These are phyloP conservation scores for Cyprinodon variegatus DNA, from an alignment of 2,113 vertebrate species.

Conservation along the genomic window DNA sequence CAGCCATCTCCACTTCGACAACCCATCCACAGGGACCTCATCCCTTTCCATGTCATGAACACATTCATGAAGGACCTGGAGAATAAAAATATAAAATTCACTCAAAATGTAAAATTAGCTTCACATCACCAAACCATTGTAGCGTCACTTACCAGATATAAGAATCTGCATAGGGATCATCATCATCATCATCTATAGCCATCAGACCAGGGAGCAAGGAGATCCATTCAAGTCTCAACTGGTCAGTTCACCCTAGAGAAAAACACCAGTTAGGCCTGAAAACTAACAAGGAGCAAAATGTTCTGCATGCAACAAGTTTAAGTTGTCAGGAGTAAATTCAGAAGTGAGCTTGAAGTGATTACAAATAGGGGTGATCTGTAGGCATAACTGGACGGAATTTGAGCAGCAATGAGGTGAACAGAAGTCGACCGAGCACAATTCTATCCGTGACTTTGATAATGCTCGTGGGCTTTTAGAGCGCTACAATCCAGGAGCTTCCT, in stretches of 20 bases:
- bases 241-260: constrained; percentile 60
- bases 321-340: constrained; percentile 35
- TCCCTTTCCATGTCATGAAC: neutral
- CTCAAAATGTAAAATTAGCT: neutral
- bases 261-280: constrained; percentile 47
- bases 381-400: constrained; percentile 61
- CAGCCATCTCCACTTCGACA: neutral
- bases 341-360: constrained; percentile 24
- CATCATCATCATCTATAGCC: neutral
- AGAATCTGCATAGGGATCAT: neutral
- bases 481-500: constrained; percentile 55
- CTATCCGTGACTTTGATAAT: constrained; percentile 60
- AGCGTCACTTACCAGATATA: constrained; percentile 14
- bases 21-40: neutral
- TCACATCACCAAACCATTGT: neutral
- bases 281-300: constrained; percentile 1
- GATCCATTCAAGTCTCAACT: constrained; percentile 19
- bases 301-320: constrained; percentile 60
- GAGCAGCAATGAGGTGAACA: constrained; percentile 65
- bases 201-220: neutral
- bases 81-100: neutral
- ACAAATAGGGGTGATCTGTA: constrained; percentile 52
- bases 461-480: constrained; percentile 56
- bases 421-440: constrained; percentile 65
- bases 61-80: neutral